Base-by-base conservation (phyloP, 2,888 invertebrate species). In the Isotomurus palustris region DNA sequence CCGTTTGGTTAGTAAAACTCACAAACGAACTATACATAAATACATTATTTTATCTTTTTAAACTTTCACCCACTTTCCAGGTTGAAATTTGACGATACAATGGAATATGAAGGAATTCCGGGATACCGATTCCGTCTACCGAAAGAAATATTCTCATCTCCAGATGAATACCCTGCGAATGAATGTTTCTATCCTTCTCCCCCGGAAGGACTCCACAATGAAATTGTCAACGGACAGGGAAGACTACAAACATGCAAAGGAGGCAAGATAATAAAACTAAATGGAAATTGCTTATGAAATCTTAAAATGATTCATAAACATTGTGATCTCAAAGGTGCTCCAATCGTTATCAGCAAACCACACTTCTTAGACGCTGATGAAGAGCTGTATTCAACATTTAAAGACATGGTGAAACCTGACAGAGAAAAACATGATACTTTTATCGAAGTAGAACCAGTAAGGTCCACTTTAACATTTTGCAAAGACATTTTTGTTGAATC, bases 361-460 rank as follows among this genome's bases (percentile, higher is more conserved):
- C 76, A 77, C 59, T 65, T 65, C 27, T 43, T 65, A 19, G 60
- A 60, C n/a, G 62, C 60, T 17, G 56, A 60, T 14, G 53, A 41
- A 3, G 36, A 17, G 19, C 28, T 55, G 2, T 17, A 25, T 10
- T 69, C 71, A 17, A 40, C n/a, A n/a, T 5, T 21, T 12, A 28
- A 14, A 24, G 70, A 64, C 2, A 72, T 72, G 21, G 17, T 73
- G 19, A 38, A 52, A 4, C 69, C 72, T 1, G 41, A 56, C 21
- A 36, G 53, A 29, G 59, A 68, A 14, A 40, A 62, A 17, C 75
- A 76, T 53, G 72, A 73, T 43, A 73, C 73, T 1, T 72, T 66
- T 49, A 54, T 75, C 12, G 75, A 75, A 55, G 62, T 76, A 28
- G 75, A 75, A 56, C 75, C 75, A 12, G 74, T 74, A 64, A 29